Evolutionary conservation across 1,140 invertebrate species (phyloP).

Genomic region (Drosophila eugracilis): DNA sequence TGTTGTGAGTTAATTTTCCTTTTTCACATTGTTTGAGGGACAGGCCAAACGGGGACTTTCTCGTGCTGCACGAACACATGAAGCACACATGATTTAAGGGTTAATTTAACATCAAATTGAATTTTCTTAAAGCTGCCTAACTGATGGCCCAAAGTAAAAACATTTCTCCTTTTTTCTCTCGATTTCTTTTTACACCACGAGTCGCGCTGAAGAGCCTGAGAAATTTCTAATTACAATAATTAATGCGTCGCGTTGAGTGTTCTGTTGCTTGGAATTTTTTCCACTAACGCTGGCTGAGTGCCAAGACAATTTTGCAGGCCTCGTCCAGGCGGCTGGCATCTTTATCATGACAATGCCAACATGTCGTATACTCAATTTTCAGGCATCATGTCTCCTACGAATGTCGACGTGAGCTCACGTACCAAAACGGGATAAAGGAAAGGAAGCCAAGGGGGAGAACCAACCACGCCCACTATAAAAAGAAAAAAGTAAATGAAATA

Average conservation of each 20-base stretch:
- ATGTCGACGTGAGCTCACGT: slow-evolving; percentile 54
- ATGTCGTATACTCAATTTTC: slow-evolving; percentile 59
- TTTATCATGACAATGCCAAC: slow-evolving; percentile 60
- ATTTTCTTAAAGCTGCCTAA: slow-evolving; percentile 46
- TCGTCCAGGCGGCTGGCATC: slow-evolving; percentile 25
- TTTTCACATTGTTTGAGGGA: slow-evolving; percentile 66
- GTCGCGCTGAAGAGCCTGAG: slow-evolving; percentile 37
- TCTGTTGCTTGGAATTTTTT: slow-evolving; percentile 31
- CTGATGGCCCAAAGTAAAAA: slow-evolving; percentile 49
- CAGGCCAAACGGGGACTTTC: slow-evolving; percentile 8
- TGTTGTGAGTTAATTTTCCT: slow-evolving; percentile 69
- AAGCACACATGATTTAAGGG: slow-evolving; percentile 62
- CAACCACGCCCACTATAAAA: slow-evolving; percentile 18
- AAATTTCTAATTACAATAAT: slow-evolving; percentile 79
- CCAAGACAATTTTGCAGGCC: slow-evolving; percentile 41
- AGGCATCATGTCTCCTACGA: slow-evolving; percentile 57
- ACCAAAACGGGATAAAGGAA: slow-evolving; percentile 17
- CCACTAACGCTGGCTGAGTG: slow-evolving; percentile 29
- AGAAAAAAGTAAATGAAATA: slow-evolving; percentile 9
- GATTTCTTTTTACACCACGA: slow-evolving; percentile 6
- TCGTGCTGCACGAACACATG: background rate
- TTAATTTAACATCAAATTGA: slow-evolving; percentile 70
- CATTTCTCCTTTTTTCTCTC: background rate
- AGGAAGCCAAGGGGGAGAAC: background rate
- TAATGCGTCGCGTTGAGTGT: slow-evolving; percentile 61